A percentile compares a stretch with the other conserved stretches of the same genome.
Evolutionary conservation across 2,888 invertebrate species (phyloP).

Genomic region (Patella depressa): DNA sequence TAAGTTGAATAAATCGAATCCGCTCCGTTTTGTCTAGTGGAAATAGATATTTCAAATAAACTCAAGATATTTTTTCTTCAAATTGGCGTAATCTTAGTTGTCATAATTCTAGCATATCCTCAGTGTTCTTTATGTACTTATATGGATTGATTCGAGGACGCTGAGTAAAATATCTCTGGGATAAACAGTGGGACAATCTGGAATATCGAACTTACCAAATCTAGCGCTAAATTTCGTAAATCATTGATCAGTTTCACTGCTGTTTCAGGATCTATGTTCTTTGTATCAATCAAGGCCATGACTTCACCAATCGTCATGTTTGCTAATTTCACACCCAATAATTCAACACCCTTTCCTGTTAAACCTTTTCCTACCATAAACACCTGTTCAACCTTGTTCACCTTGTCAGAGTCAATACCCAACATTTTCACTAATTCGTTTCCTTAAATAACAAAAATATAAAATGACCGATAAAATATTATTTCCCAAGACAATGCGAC

Average conservation of each 20-base stretch:
- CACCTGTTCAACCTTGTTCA: conserved; percentile 38
- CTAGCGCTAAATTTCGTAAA: conserved; percentile 45
- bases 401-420: conserved; percentile 33
- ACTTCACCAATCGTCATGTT: conserved; percentile 55
- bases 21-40: too few species aligned
- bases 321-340: conserved; percentile 48
- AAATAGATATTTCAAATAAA: too few species aligned
- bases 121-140: too few species aligned
- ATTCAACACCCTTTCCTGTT: conserved; percentile 41
- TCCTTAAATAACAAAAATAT: conserved; percentile 26
- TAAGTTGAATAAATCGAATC: too few species aligned
- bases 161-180: too few species aligned
- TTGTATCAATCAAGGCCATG: conserved; percentile 41
- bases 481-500: too few species aligned
- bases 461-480: too few species aligned
- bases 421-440: conserved; percentile 37
- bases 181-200: too few species aligned
- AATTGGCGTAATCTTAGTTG: too few species aligned
- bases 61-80: too few species aligned
- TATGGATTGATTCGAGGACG: too few species aligned
- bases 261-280: conserved; percentile 46
- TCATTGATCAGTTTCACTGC: conserved; percentile 43
- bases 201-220: conserved; percentile 41
- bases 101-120: too few species aligned
- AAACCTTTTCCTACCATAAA: conserved; percentile 55